These are phyloP conservation scores for Tiaroga cobitis DNA, from an alignment of 2,797 vertebrate species.

Conservation along the genomic window DNA sequence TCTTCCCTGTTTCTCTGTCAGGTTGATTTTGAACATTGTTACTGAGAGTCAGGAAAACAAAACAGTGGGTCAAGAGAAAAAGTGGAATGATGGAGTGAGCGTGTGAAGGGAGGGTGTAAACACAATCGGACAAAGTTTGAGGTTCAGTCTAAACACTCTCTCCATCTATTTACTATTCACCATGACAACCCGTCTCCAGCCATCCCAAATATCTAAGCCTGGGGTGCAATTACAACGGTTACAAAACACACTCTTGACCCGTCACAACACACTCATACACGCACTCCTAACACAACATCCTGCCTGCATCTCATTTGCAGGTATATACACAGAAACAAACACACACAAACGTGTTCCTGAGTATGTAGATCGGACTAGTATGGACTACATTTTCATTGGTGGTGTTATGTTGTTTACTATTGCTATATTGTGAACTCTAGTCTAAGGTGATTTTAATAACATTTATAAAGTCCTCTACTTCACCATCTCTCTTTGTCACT, in stretches of 20 bases:
- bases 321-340: neutral
- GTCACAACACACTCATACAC: neutral
- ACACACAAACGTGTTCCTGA: neutral
- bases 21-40: constrained; percentile 39
- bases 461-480: neutral
- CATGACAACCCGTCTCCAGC: constrained; percentile 11
- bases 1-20: neutral
- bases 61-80: constrained; percentile 7
- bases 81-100: constrained; percentile 8
- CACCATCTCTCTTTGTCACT: neutral
- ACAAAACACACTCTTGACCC: constrained; percentile 1
- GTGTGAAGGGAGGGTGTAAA: constrained; percentile 29
- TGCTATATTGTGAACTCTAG: neutral
- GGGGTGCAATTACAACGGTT: constrained; percentile 3
- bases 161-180: constrained; percentile 40
- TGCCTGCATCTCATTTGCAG: neutral
- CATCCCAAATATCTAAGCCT: constrained; percentile 14
- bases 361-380: neutral
- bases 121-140: constrained; percentile 30
- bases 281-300: constrained; percentile 1
- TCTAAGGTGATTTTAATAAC: constrained; percentile 2
- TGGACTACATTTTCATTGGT: neutral
- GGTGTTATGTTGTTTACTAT: neutral
- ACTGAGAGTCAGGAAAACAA: constrained; percentile 10
- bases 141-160: constrained; percentile 39